Evolutionary conservation across 2,113 vertebrate species (phyloP).

Genomic region (Ctenodactylus gundi): DNA sequence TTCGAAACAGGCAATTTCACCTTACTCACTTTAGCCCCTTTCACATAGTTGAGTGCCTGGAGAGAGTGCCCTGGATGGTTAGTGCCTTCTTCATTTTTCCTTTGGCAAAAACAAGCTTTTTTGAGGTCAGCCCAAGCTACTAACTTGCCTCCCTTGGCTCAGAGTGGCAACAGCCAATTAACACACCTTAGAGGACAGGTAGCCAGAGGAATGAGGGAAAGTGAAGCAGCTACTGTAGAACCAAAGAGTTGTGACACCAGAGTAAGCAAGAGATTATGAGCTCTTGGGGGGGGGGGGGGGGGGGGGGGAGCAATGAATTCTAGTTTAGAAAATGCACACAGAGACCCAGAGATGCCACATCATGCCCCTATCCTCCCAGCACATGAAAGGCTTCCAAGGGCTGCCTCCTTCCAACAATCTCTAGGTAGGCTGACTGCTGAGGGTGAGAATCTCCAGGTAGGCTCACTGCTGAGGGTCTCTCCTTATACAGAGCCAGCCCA

Average conservation of each 20-base stretch:
- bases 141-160: background rate
- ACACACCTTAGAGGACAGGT: background rate
- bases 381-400: background rate
- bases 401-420: too few species aligned
- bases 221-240: background rate
- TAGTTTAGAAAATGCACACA: background rate
- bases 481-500: background rate
- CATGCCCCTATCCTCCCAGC: background rate
- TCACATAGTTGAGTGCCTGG: background rate
- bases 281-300: too few species aligned
- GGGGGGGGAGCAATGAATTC: background rate
- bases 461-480: background rate
- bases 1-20: background rate
- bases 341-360: background rate
- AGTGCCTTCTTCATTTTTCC: background rate
- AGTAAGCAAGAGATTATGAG: background rate
- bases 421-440: background rate
- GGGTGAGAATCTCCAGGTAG: background rate
- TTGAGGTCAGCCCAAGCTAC: background rate
- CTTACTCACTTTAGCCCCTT: too few species aligned
- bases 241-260: background rate
- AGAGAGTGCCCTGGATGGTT: background rate
- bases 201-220: background rate
- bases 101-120: background rate
- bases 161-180: background rate